phyloP scores from a whole-genome alignment of 2,797 vertebrate species.

The Heliangelus exortis region DNA sequence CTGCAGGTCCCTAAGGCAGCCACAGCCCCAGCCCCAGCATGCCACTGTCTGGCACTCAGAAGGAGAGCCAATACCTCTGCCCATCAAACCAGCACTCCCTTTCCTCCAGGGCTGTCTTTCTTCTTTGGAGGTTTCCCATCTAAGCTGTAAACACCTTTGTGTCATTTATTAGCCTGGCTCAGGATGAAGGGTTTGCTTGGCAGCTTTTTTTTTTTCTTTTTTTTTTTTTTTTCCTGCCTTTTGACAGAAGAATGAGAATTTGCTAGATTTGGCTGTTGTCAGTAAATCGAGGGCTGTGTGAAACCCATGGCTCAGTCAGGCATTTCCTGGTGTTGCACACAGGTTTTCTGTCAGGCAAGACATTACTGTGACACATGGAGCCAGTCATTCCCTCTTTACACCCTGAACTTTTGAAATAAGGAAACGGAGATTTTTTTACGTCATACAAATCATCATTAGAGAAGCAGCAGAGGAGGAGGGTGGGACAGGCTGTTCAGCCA shows the following conservation, averaged over 20 bases:
- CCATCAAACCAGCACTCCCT: not conserved
- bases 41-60: not conserved
- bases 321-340: not conserved
- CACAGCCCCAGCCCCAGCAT: not conserved
- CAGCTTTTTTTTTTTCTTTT: not conserved
- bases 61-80: not conserved
- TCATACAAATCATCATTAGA: not conserved
- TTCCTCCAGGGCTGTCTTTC: not conserved
- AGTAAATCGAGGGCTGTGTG: not conserved
- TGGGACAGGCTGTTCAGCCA: not conserved
- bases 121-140: not conserved
- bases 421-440: not conserved
- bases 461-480: not conserved
- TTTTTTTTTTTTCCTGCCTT: not conserved
- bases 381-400: not conserved
- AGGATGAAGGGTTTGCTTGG: not conserved
- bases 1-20: not conserved
- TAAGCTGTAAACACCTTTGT: not conserved
- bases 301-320: not conserved
- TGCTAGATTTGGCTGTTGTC: not conserved
- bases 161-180: not conserved
- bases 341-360: not conserved
- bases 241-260: not conserved
- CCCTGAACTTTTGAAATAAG: not conserved
- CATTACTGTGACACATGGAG: rapidly evolving